phyloP scores from a whole-genome alignment of 2,888 invertebrate species.

The Pollenia labialis region DNA sequence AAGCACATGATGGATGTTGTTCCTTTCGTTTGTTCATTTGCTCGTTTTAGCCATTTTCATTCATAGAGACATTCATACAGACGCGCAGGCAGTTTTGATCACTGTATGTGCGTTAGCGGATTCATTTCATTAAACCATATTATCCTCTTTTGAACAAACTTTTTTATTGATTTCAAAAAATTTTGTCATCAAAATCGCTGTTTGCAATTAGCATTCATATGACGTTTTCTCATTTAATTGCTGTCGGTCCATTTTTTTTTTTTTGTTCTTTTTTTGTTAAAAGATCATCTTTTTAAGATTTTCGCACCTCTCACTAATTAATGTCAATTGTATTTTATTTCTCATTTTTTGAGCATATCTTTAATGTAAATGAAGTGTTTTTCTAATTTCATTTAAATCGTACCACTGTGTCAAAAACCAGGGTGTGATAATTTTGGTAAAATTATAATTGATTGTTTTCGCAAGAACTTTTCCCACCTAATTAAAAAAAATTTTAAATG shows the following conservation, averaged over 20 bases:
- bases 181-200: slow-evolving; percentile 17
- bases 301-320: slow-evolving; percentile 7
- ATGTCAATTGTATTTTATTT: slow-evolving; percentile 40
- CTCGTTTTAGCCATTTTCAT: slow-evolving; percentile 29
- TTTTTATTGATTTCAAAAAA: slow-evolving; percentile 25
- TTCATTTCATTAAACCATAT: slow-evolving; percentile 24
- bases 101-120: slow-evolving; percentile 33
- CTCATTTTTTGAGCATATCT: slow-evolving; percentile 8
- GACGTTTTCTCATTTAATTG: slow-evolving; percentile 10
- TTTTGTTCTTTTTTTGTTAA: slow-evolving; percentile 2
- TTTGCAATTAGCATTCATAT: slow-evolving; percentile 13
- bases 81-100: neutral
- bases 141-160: slow-evolving; percentile 27
- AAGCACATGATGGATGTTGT: slow-evolving; percentile 48
- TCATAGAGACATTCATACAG: neutral
- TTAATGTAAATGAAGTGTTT: neutral
- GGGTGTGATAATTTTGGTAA: slow-evolving; percentile 53
- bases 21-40: slow-evolving; percentile 27
- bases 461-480: neutral
- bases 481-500: too few species aligned
- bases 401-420: slow-evolving; percentile 15
- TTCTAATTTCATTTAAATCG: slow-evolving; percentile 2
- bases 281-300: slow-evolving; percentile 23
- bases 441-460: neutral
- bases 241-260: neutral